These are phyloP conservation scores for Eupeodes luniger DNA, from an alignment of 2,888 invertebrate species.

Conservation along the genomic window DNA sequence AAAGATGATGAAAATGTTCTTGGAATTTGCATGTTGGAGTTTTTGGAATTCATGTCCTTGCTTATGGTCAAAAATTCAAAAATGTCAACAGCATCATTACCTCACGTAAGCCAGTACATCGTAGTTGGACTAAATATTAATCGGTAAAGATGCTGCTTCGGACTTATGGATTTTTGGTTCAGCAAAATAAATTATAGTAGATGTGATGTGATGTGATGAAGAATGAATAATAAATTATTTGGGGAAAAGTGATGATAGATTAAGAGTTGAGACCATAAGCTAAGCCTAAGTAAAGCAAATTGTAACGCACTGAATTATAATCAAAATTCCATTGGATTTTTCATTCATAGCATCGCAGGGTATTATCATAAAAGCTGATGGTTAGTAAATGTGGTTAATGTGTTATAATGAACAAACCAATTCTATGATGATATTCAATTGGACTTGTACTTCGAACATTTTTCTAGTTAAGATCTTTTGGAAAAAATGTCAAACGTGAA, in stretches of 20 bases:
- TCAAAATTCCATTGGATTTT: constrained; percentile 45
- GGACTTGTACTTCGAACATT: no score
- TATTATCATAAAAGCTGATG: constrained; percentile 29
- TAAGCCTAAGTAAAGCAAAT: background rate
- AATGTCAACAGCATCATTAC: constrained; percentile 35
- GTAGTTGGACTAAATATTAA: constrained; percentile 35
- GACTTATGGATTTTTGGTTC: background rate
- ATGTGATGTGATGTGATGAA: background rate
- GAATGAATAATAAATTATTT: background rate
- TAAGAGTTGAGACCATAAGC: background rate
- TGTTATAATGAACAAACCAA: no score
- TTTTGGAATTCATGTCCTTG: constrained; percentile 45
- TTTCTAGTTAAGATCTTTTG: no score
- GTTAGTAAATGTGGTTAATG: no score
- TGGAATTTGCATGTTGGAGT: constrained; percentile 3
- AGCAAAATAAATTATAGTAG: background rate
- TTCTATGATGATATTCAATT: no score
- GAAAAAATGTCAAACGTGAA: no score
- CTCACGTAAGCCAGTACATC: background rate
- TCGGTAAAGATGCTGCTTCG: constrained; percentile 11
- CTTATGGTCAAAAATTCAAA: constrained; percentile 46
- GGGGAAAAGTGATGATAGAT: background rate
- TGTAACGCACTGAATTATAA: constrained; percentile 38
- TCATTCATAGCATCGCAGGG: constrained; percentile 54
- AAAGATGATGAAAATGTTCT: constrained; percentile 9